Conservation (phyloP, 2,888 invertebrate species). For the Drosophila suboccidentalis region DNA sequence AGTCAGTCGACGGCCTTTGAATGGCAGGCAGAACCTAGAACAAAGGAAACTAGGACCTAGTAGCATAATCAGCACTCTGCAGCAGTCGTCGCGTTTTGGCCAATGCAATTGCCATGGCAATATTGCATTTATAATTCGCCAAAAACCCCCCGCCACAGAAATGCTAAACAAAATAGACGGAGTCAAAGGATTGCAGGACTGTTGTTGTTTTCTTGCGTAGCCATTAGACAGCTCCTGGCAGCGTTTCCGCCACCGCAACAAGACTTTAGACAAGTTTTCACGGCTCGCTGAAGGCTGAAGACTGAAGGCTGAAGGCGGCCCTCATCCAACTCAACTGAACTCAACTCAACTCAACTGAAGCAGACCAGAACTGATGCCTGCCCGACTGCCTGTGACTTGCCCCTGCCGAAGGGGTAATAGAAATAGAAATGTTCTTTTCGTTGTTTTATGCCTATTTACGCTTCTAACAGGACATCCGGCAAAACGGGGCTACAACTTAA, state of each 20-base stretch:
- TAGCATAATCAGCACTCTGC: constrained; percentile 67
- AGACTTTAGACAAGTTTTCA: constrained; percentile 78
- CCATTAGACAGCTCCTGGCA: constrained; percentile 78
- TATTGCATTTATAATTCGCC: constrained; percentile 65
- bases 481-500: constrained; percentile 71
- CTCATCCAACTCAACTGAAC: constrained; percentile 25
- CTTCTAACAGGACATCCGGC: constrained; percentile 80
- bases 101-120: constrained; percentile 65
- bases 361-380: constrained; percentile 19
- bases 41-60: constrained; percentile 34
- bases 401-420: constrained; percentile 61
- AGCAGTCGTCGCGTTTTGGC: constrained; percentile 67
- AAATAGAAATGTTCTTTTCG: constrained; percentile 81
- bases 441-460: constrained; percentile 82
- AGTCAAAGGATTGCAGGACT: constrained; percentile 57
- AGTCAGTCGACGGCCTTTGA: constrained; percentile 52
- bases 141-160: constrained; percentile 4
- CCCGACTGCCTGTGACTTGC: constrained; percentile 1
- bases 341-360: neutral
- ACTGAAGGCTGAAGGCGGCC: constrained; percentile 36
- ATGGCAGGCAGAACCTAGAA: constrained; percentile 46
- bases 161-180: constrained; percentile 18
- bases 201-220: constrained; percentile 58
- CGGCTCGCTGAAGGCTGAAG: constrained; percentile 57
- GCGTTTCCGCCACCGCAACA: constrained; percentile 67